Evolutionary conservation across 1,140 invertebrate genomes (phyloP), one percentile per base, ranked within the genome.

Genomic region (Hestina assimilis): DNA sequence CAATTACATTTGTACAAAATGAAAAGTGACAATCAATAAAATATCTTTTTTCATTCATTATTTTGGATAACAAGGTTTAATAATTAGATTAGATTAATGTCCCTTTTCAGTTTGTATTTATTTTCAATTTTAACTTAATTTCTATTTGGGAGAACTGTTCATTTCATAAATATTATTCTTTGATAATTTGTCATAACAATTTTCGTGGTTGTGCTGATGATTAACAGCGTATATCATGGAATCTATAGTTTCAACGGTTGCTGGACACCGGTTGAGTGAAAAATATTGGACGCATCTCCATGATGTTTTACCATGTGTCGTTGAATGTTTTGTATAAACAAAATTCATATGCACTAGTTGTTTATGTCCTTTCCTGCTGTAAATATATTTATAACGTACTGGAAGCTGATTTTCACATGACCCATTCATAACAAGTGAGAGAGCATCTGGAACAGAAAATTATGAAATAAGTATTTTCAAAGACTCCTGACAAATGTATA

Each of bases 201-300:
- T 78, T 62, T 89, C 89, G 20, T 89, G 89, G 42, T 89, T 89
- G 43, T 89, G 89, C 47, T 84, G 80, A 47, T 89, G 89, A 48
- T 89, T 89, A 7, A 89, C 75, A 0, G 87, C 75, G 52, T 87
- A 89, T 33, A 89, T 87, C 76, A 87, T 80, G 0, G 84, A 59
- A 29, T 88, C 87, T 73, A 89, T 85, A 14, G 89, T 89, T 60
- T 89, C 87, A 0, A 89, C 84, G 0, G 89, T 89, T 0, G 89
- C 89, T 8, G 89, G 89, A 68, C 89, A 89, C 51, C 85, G 60
- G 47, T 89, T 89, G 2, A 89, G 60, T 3, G 87, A 87, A 58
- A 89, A 89, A 59, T 89, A 89, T 52, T 89, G 89, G 1, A 89
- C 87, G 68, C 89, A 89, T 21, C 89, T 57, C 89, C 89, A 89